Conservation (phyloP, 2,113 vertebrate genomes). For the Sminthopsis crassicaudata region DNA sequence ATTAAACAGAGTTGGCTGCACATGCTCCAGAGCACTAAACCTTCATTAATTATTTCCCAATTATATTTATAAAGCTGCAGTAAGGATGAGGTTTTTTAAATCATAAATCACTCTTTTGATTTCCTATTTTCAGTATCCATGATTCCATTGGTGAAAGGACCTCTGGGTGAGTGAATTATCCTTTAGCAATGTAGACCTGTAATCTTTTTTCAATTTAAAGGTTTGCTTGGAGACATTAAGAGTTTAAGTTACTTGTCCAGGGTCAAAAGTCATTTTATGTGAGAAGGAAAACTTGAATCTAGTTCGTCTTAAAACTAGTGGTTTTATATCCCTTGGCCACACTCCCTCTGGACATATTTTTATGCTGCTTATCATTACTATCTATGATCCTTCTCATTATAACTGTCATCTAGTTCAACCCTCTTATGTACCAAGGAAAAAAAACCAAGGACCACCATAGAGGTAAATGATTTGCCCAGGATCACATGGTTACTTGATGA, state of each 20-base stretch:
- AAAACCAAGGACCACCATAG: neutral
- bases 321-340: neutral
- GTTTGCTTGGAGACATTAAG: neutral
- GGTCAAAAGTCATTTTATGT: neutral
- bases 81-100: neutral
- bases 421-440: neutral
- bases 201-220: neutral
- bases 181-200: neutral
- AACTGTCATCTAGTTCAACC: neutral
- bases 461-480: neutral
- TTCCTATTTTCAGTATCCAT: neutral
- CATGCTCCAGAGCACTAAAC: neutral
- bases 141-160: neutral
- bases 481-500: neutral
- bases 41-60: neutral
- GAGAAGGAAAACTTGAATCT: neutral
- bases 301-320: neutral
- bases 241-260: neutral
- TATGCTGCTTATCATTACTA: neutral
- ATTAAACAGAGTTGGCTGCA: neutral
- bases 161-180: neutral
- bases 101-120: neutral
- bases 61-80: neutral
- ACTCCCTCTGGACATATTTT: neutral
- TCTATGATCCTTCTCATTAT: neutral